Evolutionary conservation across 2,113 vertebrate species (phyloP).

Genomic region (Thalassarche chlororhynchos): DNA sequence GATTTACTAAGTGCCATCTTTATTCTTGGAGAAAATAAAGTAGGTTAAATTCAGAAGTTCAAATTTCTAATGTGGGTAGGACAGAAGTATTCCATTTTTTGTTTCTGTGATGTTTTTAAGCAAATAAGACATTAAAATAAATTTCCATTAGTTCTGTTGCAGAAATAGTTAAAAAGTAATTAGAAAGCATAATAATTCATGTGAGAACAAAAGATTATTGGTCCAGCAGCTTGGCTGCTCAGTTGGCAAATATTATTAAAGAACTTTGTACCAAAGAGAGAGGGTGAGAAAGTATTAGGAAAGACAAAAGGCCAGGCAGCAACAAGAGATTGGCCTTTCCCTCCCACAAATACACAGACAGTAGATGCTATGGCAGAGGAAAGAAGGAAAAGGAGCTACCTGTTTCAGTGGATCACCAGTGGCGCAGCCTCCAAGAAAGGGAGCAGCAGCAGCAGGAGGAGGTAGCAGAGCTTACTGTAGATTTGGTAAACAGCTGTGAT

Average conservation of each 20-base stretch:
- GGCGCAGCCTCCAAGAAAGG: background rate
- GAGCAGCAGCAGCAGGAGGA: background rate
- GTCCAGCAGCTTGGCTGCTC: background rate
- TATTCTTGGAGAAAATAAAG: background rate
- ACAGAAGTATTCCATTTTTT: background rate
- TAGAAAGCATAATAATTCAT: background rate
- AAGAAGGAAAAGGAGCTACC: background rate
- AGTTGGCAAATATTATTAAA: background rate
- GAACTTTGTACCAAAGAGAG: background rate
- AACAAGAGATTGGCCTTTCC: background rate
- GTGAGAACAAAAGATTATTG: background rate
- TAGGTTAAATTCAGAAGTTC: background rate
- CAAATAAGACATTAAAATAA: background rate
- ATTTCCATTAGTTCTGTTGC: background rate
- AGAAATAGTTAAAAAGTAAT: background rate
- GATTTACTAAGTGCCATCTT: background rate
- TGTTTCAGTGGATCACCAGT: background rate
- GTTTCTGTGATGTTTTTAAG: background rate
- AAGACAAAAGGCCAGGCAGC: background rate
- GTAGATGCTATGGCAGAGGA: background rate
- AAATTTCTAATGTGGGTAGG: background rate
- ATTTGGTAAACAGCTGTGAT: background rate
- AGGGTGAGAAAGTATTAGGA: background rate
- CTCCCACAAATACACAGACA: background rate
- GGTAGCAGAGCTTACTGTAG: background rate